Evolutionary conservation across 2,888 invertebrate species (phyloP).

Genomic region (Chrysolina oricalcia): DNA sequence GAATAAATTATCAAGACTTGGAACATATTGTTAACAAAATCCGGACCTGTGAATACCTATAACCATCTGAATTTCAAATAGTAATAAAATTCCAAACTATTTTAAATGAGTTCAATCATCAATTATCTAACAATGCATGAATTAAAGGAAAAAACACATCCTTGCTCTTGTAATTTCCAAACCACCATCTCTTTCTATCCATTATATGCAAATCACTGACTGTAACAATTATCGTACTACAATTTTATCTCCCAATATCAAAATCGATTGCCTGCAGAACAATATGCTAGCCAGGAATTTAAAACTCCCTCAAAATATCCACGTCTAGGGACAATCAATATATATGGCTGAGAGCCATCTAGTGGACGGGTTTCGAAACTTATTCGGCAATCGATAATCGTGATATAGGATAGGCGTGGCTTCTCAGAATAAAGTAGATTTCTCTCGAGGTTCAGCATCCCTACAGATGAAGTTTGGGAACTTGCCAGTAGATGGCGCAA

Average conservation of each 20-base stretch:
- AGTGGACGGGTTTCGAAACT: slow-evolving; percentile 32
- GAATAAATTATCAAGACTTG: too few species aligned
- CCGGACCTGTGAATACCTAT: too few species aligned
- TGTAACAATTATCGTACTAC: background rate
- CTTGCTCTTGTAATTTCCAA: background rate
- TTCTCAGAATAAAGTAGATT: slow-evolving; percentile 14
- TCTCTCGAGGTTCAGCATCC: background rate
- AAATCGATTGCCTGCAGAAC: slow-evolving; percentile 1
- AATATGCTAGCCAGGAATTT: background rate
- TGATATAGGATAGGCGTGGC: slow-evolving; percentile 47
- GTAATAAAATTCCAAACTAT: too few species aligned
- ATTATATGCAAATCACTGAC: background rate
- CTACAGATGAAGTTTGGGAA: background rate
- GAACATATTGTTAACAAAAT: too few species aligned
- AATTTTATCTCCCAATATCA: background rate
- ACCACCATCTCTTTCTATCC: background rate
- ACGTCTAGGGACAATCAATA: slow-evolving; percentile 61
- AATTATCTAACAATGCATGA: too few species aligned
- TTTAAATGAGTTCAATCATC: too few species aligned
- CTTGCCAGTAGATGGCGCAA: slow-evolving; percentile 1
- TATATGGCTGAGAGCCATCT: slow-evolving; percentile 54
- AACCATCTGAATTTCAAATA: too few species aligned
- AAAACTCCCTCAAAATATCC: slow-evolving; percentile 48
- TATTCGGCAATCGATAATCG: slow-evolving; percentile 38
- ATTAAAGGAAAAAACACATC: too few species aligned